Conservation (phyloP, 2,797 vertebrate genomes). For the Phoeniculus purpureus region DNA sequence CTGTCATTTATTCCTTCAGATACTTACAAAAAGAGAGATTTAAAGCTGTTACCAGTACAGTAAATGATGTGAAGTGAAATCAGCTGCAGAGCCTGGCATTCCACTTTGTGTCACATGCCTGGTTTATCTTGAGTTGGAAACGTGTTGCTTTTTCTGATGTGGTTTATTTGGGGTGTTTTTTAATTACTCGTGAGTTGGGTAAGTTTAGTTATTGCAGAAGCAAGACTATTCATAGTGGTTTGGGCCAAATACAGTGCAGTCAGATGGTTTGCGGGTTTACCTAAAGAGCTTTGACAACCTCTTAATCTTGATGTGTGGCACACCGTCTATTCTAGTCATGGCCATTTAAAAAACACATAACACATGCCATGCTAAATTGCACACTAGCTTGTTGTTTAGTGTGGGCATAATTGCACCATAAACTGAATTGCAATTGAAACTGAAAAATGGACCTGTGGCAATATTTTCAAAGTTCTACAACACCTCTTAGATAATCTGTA, state of each 20-base stretch:
- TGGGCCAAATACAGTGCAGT: not conserved
- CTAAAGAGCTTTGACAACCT: slow-evolving; percentile 33
- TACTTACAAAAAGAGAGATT: not conserved
- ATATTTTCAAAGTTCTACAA: slow-evolving; percentile 29
- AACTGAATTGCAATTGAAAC: slow-evolving; percentile 41
- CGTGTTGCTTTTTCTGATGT: not conserved
- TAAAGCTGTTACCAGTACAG: not conserved
- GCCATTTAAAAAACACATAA: slow-evolving; percentile 20
- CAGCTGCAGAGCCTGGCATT: not conserved
- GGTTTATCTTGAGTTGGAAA: not conserved
- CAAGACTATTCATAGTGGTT: not conserved
- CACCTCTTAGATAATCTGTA: not conserved
- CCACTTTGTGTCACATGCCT: not conserved
- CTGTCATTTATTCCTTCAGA: not conserved
- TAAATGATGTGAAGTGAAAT: not conserved
- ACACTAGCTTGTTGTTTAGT: slow-evolving; percentile 16
- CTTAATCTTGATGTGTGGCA: slow-evolving; percentile 48
- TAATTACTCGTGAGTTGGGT: not conserved
- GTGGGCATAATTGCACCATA: not conserved
- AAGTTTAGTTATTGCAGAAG: not conserved
- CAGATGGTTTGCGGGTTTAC: not conserved
- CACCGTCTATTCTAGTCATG: not conserved
- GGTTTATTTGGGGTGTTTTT: not conserved
- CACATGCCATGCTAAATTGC: slow-evolving; percentile 29
- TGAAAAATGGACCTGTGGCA: not conserved